A percentile compares a stretch with the other conserved stretches of the same genome.
Evolutionary conservation across 2,113 vertebrate species (phyloP).

Genomic region (Vulpes vulpes): DNA sequence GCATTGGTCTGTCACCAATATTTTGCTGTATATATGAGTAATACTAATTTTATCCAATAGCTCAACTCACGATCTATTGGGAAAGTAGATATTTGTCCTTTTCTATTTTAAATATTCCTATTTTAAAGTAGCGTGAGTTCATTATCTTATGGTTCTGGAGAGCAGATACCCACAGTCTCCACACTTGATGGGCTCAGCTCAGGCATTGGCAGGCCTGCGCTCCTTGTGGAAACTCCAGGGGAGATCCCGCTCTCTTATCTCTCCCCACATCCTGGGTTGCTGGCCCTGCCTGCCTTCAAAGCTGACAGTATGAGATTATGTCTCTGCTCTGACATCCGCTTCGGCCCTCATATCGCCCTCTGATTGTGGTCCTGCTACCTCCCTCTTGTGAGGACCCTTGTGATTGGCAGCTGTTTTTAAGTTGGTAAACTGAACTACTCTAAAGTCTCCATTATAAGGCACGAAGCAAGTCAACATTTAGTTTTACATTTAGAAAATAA

Average conservation of each 20-base stretch:
- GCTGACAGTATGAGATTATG: background rate
- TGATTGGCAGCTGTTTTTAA: background rate
- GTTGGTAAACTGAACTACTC: rapidly evolving
- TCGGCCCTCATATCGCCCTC: background rate
- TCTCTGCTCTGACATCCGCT: background rate
- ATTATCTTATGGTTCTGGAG: no score
- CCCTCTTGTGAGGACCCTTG: background rate
- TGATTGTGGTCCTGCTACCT: background rate
- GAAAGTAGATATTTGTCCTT: background rate
- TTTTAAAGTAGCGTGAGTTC: background rate
- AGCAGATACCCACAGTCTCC: background rate
- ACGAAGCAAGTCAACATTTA: no score
- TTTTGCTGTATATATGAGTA: background rate
- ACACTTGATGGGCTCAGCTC: background rate
- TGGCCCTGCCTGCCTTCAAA: rapidly evolving
- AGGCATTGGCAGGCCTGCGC: rapidly evolving
- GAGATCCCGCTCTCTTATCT: background rate
- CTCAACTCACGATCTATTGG: background rate
- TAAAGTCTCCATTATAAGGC: background rate
- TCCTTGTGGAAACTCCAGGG: background rate
- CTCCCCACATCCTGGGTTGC: background rate
- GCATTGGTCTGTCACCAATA: no score
- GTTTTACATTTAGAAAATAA: background rate
- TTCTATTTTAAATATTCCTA: background rate
- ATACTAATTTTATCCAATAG: background rate